Conservation (phyloP, 2,888 invertebrate genomes). For the Acronicta alni region DNA sequence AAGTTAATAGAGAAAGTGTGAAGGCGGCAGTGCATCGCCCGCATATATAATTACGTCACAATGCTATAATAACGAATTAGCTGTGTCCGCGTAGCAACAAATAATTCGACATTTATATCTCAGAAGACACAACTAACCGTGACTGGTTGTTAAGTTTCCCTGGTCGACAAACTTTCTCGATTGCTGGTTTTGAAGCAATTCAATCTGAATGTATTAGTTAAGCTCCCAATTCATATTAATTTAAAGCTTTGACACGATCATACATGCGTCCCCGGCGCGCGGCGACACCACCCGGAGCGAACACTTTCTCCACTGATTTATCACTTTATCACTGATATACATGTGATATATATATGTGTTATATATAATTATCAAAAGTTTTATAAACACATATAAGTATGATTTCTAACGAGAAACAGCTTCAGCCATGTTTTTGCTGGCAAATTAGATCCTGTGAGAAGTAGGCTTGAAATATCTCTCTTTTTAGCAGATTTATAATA, state of each 20-base stretch:
- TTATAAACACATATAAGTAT: constrained; percentile 17
- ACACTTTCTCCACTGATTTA: constrained; percentile 35
- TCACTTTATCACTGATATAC: constrained; percentile 32
- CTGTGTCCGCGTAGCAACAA: background rate
- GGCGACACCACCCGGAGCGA: constrained; percentile 9
- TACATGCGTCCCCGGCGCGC: background rate
- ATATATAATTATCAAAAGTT: constrained; percentile 39
- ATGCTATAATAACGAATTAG: constrained; percentile 1
- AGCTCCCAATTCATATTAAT: constrained; percentile 34
- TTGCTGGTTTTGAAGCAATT: constrained; percentile 7
- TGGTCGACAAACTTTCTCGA: background rate
- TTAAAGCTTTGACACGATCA: constrained; percentile 23
- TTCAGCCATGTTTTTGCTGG: too few relatives aligned
- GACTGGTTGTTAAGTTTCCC: background rate
- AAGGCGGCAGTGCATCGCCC: background rate
- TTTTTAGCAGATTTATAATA: too few relatives aligned
- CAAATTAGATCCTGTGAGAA: too few relatives aligned
- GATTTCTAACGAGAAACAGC: background rate
- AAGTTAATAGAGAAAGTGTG: background rate
- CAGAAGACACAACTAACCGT: background rate
- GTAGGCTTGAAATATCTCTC: too few relatives aligned
- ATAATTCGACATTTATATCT: background rate
- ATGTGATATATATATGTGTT: constrained; percentile 28
- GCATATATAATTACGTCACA: background rate
- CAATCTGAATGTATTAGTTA: constrained; percentile 11